phyloP scores from a whole-genome alignment of 1,140 invertebrate genomes.

The Pemphigus obesinymphae region DNA sequence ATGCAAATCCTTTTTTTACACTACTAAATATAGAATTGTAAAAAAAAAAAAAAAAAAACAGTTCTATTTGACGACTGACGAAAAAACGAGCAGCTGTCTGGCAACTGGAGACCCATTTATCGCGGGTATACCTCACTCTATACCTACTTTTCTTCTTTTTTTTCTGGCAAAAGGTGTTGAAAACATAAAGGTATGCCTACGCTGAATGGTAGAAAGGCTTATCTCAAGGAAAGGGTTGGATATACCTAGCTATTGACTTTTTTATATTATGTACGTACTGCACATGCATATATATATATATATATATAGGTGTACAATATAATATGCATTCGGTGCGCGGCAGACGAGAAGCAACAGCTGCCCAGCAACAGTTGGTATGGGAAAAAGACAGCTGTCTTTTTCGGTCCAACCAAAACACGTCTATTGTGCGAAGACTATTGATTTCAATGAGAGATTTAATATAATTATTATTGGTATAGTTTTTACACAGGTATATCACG shows the following conservation, averaged over 20 bases:
- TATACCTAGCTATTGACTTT: constrained; percentile 30
- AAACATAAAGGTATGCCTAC: constrained; percentile 25
- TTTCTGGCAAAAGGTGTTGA: constrained; percentile 34
- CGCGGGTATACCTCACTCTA: not conserved
- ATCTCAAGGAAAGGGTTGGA: constrained; percentile 30
- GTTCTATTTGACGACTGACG: constrained; percentile 33
- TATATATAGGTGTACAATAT: not conserved
- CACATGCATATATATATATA: not conserved
- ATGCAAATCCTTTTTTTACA: constrained; percentile 41
- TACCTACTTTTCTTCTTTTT: not conserved
- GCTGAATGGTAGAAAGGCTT: constrained; percentile 27
- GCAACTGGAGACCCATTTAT: constrained; percentile 35
- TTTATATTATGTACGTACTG: not conserved
- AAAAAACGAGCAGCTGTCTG: constrained; percentile 34
- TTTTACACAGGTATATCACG: not conserved
- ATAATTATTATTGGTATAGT: constrained; percentile 1
- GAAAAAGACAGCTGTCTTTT: constrained; percentile 37
- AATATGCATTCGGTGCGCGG: not conserved
- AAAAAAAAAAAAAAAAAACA: no score
- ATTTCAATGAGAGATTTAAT: constrained; percentile 37
- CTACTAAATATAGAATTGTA: constrained; percentile 36
- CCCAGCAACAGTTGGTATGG: constrained; percentile 39
- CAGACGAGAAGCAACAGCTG: constrained; percentile 39
- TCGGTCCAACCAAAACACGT: constrained; percentile 21
- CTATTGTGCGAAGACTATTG: constrained; percentile 30